Evolutionary conservation across 2,797 vertebrate genomes (phyloP), one percentile per base, ranked within the genome.

Genomic region (Crypturellus tataupa): DNA sequence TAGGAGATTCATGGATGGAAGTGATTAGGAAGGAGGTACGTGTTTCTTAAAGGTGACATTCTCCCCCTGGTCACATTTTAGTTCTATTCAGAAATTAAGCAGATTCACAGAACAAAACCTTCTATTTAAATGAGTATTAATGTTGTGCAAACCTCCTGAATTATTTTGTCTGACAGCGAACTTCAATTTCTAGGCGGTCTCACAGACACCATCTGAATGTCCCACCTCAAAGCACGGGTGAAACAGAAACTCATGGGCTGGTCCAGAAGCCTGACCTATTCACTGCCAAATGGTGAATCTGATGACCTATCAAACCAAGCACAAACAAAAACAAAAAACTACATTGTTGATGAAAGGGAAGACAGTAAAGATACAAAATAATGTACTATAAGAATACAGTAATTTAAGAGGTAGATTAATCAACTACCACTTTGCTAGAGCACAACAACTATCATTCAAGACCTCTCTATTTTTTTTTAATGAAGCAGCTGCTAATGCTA

Each of bases 181-280:
- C 76, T 60, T 92, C 42, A 19, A 0, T 93, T 87, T 86, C 77
- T 47, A 64, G 70, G 64, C 35, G 51, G 9, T 89, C 25, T 59
- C 51, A 70, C 17, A 90, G 90, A 67, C 56, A 80, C 10, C 78
- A 87, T 24, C 56, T 80, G 60, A 82, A 82, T 77, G n/a, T 93
- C 29, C 25, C 29, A 68, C 78, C n/a, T 82, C 75, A 79, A 12
- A 85, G 70, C 6, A 67, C 2, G 12, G 46, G 31, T 80, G 84
- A 89, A 79, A 35, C 63, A 87, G 56, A 85, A 55, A 60, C n/a
- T 35, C 23, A 60, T 84, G 49, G 46, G 23, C 35, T 92, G 29
- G 19, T 53, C 39, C 24, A 37, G 49, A 59, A 63, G 49, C 59
- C 86, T 70, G 80, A 78, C 49, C 67, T 81, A 33, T 23, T 33